Evolutionary conservation across 2,888 invertebrate species (phyloP), one percentile per base, ranked within the genome.

Genomic region (Allygus modestus): DNA sequence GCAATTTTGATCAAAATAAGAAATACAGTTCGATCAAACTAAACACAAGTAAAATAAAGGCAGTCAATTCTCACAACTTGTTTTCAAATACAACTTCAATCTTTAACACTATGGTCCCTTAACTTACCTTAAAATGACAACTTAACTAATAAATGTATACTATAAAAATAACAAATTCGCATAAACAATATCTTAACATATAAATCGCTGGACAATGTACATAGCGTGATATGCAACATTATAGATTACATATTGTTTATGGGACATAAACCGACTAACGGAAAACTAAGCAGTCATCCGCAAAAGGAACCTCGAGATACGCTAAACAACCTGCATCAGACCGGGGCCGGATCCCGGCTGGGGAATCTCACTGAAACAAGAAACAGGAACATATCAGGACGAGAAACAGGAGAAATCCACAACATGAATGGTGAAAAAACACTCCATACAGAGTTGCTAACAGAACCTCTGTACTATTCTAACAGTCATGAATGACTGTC

Each of bases 301-400:
- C 31, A 11, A 15, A 1, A 65, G 77, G 77, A 77, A 77, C 77
- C 77, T 77, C 17, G 73, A 37, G 20, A 33, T 17, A 71, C n/a
- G 51, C 33, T 82, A 84, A 46, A 84, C 82, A 58, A 84, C 84
- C 51, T 84, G 83, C 83, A 85, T 85, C 79, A 85, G 20, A 79
- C 85, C 79, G 83, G 82, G 69, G 79, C 85, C 37, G 79, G 79
- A n/a, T 81, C 81, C 83, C 81, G 69, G 77, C 73, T 82, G 41
- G 58, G 77, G 26, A 58, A 77, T 33, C 23, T 84, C 84, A 69
- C 84, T 84, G 84, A 46, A 82, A 84, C 33, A 82, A 28, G 12
- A 75, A 28, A 20, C 26, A n/a, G 23, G 31, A 75, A 31, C 37
- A 71, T 7, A n/a, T n/a, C n/a, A 12, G 12, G 12, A 41, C 12